These are phyloP conservation scores for Drosophila picticornis DNA, from an alignment of 2,888 invertebrate genomes.

Conservation along the genomic window DNA sequence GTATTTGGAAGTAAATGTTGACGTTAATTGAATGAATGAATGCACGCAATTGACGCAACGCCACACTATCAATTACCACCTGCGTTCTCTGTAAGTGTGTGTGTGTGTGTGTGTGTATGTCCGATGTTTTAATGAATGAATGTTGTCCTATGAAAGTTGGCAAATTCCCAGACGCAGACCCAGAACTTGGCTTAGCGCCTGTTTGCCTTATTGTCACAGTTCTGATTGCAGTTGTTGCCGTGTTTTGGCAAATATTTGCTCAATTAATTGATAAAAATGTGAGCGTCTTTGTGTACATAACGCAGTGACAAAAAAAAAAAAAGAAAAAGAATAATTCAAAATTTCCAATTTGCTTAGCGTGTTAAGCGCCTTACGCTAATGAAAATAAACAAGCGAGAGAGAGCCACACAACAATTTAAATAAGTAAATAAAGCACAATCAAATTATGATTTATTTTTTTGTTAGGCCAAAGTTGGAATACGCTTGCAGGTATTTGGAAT, in stretches of 20 bases:
- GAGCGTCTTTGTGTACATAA: constrained; percentile 25
- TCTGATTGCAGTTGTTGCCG: background rate
- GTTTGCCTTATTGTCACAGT: background rate
- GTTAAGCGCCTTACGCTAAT: constrained; percentile 66
- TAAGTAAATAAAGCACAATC: background rate
- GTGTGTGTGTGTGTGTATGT: background rate
- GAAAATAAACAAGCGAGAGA: constrained; percentile 44
- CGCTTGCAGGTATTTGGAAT: no score
- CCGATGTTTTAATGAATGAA: background rate
- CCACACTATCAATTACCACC: constrained; percentile 44
- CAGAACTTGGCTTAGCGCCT: background rate
- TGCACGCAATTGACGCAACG: constrained; percentile 30
- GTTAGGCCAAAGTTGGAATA: background rate
- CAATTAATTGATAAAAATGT: constrained; percentile 70
- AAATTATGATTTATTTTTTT: background rate
- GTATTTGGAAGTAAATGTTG: constrained; percentile 34
- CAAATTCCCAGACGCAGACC: background rate
- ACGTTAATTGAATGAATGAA: constrained; percentile 49
- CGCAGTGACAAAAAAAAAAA: constrained; percentile 26
- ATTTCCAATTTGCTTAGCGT: constrained; percentile 71
- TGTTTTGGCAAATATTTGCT: constrained; percentile 62
- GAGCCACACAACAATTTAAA: background rate
- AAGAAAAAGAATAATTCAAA: constrained; percentile 22
- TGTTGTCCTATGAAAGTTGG: constrained; percentile 30
- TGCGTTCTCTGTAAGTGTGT: background rate